Conservation (phyloP, 64 coral and sea anemone genomes). For the Trachythela sp. region DNA sequence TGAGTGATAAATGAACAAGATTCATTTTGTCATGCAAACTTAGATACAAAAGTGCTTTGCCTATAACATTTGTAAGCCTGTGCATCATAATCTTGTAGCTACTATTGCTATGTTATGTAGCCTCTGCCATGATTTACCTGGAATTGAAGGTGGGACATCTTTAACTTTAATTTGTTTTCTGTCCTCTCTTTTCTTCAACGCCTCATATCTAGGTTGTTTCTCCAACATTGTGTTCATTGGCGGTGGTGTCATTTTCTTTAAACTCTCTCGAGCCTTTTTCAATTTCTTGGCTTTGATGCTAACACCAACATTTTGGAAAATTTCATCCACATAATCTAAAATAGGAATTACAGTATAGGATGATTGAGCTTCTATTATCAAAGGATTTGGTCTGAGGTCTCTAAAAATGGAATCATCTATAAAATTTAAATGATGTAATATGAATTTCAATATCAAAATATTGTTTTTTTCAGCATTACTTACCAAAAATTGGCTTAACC, state of each 20-base stretch:
- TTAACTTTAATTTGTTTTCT: not conserved
- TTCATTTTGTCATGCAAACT: too few species aligned
- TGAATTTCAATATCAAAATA: not conserved
- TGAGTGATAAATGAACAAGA: not conserved
- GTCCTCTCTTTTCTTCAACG: conserved; percentile 27
- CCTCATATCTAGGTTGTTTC: conserved; percentile 40
- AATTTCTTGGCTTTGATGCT: conserved; percentile 24
- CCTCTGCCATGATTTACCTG: not conserved
- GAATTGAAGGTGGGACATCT: not conserved
- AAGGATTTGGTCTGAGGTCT: too few species aligned
- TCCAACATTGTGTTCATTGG: conserved; percentile 53
- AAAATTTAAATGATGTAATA: too few species aligned
- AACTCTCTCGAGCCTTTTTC: conserved; percentile 1
- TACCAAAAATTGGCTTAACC: conserved; percentile 46
- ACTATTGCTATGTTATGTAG: not conserved
- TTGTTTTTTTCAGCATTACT: not conserved
- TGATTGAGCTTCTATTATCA: too few species aligned
- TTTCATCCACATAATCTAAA: conserved; percentile 28
- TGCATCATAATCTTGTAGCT: too few species aligned
- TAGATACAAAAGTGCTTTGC: too few species aligned
- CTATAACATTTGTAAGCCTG: not conserved
- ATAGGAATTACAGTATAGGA: not conserved
- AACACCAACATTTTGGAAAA: not conserved
- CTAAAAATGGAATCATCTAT: too few species aligned
- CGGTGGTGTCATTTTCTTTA: conserved; percentile 42